Base-by-base conservation (phyloP, 2,797 vertebrate genomes). In the Hirundo rustica region DNA sequence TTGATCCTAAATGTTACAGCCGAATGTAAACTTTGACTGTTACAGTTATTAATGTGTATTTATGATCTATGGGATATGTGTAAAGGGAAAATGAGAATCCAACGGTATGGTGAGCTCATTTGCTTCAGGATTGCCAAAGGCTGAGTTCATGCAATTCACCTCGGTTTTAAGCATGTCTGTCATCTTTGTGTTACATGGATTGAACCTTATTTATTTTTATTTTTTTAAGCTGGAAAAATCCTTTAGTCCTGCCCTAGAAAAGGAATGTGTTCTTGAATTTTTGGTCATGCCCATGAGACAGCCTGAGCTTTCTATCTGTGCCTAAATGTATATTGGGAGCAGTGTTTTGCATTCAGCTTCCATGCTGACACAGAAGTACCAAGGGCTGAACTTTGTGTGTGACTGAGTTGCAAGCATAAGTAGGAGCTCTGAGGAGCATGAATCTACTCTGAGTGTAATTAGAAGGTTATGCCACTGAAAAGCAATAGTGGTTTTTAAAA, bases 1-100 rank as follows among this genome's bases (percentile, higher is more conserved):
- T 96, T 94, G 96, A 96, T 96, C 95, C 92, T 92, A 93, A 97
- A 96, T 97, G 96, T 95, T 96, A 97, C 94, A 91, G 91, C 77
- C 0, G 74, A 96, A 95, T 94, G 92, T 97, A 96, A 97, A 96
- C 92, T 91, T 96, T 95, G 92, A 95, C 93, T 96, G 94, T 95
- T 95, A 92, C 78, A 92, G 92, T 95, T 96, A 95, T 96, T 96
- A 96, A 96, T 95, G 88, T 95, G 80, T 96, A 95, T 96, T 96
- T 96, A 95, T 97, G 95, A 93, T 97, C 89, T 92, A 86, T 92
- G 91, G 87, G 92, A 58, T 93, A 88, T 30, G 54, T 85, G 74
- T 80, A 87, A 86, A 94, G 95, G 57, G 95, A 92, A 96, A 95
- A 96, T 96, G 92, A 96, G 95, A 93, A 86, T 88, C 82, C 86